Base-by-base conservation (phyloP, 2,888 invertebrate species). In the Stenoptilia bipunctidactyla region DNA sequence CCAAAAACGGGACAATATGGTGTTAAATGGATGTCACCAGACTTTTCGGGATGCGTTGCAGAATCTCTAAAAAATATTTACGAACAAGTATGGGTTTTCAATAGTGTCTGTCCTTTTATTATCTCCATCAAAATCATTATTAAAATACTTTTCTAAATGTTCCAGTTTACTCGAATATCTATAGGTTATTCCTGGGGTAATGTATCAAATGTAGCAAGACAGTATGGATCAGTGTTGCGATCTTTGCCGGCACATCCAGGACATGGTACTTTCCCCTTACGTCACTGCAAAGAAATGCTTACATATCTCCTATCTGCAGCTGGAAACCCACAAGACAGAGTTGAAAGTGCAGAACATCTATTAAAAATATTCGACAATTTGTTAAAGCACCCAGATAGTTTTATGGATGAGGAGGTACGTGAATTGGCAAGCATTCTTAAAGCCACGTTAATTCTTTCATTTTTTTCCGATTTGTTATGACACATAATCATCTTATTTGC, bases 11-110 rank as follows among this genome's bases (percentile, higher is more conserved):
- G 73, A 43, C 69, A 71, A 12, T 88, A 87, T 27, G 88, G 87
- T 14, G 89, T 92, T 0, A 87, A 88, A 46, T 94, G 94, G 94
- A 86, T 87, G 51, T 67, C 85, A 35, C 91, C 93, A 0, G 92
- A 93, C 63, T 93, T 92, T 60, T 91, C 92, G 1, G 83, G 84
- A 13, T 94, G 94, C 58, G 76, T 90, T 15, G 87, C 90, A 15
- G 87, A 90, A 53, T 85, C 88, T 1, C 64, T 92, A 20, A 69
- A 86, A 39, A 72, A 86, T 52, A 87, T 89, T 46, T 89, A 89
- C 56, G 85, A 88, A 52, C 86, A 88, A 71, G 90, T 90, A 66
- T 14, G 5, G 3, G 8, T 20, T 8, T 20, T 5, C 20, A 5
- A 5, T 5, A 20, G 8, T 20, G 8, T 20, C 3, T 20, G 3